Base-by-base conservation (phyloP, 1,140 invertebrate species). In the Magallana ariakensis region DNA sequence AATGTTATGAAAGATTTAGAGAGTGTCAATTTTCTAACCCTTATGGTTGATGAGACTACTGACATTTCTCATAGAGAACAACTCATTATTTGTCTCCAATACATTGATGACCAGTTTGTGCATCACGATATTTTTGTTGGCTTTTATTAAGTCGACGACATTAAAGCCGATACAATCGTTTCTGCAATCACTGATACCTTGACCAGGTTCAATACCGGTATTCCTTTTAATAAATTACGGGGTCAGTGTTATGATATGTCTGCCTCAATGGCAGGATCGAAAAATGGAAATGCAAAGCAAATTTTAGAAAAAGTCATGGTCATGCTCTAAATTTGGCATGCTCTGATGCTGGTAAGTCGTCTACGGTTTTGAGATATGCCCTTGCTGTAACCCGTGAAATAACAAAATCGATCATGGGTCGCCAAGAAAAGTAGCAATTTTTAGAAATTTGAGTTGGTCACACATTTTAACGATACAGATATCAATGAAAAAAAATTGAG, bases 201-300 rank as follows among this genome's bases (percentile, higher is more conserved):
- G n/a, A 15, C n/a, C 8, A 19, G 75, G 46, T 54, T 80, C 16
- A 86, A 86, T 53, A n/a, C n/a, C n/a, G n/a, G n/a, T n/a, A 6
- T 86, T 16, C 15, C 46, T 19, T 19, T 86, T 7, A 22, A 16
- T 26, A 57, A 60, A 33, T n/a, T 75, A 26, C 55, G 75, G 58
- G 85, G 80, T 56, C 85, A 87, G 54, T 66, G 80, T 56, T 87
- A 83, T 75, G 85, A 87, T 58, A 55, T 46, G n/a, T 80, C 60
- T 16, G 80, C 56, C 55, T 54, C 58, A 53, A 87, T 87, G 58
- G n/a, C 33, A 46, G 33, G 33, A 5, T 46, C 33, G 5, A 46
- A 46, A 46, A 46, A 46, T 46, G 33, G 33, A n/a, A 5, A 2
- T 80, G 1, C 55, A 57, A 83, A 9, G 57, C 15, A 83, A 86